These are phyloP conservation scores for Onychomys arenicola DNA, from an alignment of 2,797 vertebrate genomes.

Conservation along the genomic window DNA sequence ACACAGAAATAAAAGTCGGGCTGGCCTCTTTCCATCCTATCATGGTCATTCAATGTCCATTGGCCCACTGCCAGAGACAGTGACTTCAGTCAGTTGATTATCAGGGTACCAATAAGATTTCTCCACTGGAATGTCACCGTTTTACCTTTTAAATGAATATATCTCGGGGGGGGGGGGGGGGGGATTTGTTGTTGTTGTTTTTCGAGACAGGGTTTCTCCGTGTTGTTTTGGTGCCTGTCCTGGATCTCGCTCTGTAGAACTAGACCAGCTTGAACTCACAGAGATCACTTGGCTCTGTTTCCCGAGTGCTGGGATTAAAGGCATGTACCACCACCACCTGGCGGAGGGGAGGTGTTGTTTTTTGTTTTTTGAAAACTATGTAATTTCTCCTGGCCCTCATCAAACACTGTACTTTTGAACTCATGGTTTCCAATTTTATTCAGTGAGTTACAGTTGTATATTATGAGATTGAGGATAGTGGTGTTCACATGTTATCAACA, in stretches of 20 bases:
- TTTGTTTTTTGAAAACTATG: neutral
- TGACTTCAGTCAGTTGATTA: neutral
- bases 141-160: constrained; percentile 38
- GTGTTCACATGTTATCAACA: neutral
- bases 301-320: no score
- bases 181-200: no score
- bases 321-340: no score
- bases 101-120: neutral
- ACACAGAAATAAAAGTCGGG: neutral
- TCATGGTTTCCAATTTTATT: constrained; percentile 32
- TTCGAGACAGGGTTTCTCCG: no score
- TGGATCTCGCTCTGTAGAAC: no score
- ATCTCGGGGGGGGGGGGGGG: neutral
- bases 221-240: no score
- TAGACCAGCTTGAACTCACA: no score
- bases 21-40: neutral
- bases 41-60: neutral
- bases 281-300: no score
- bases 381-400: neutral
- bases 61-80: neutral
- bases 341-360: neutral
- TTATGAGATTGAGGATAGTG: neutral
- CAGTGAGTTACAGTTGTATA: neutral
- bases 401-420: neutral
- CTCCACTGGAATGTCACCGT: neutral